These are phyloP conservation scores for Gari tellinella DNA, from an alignment of 2,888 invertebrate species.

Conservation along the genomic window DNA sequence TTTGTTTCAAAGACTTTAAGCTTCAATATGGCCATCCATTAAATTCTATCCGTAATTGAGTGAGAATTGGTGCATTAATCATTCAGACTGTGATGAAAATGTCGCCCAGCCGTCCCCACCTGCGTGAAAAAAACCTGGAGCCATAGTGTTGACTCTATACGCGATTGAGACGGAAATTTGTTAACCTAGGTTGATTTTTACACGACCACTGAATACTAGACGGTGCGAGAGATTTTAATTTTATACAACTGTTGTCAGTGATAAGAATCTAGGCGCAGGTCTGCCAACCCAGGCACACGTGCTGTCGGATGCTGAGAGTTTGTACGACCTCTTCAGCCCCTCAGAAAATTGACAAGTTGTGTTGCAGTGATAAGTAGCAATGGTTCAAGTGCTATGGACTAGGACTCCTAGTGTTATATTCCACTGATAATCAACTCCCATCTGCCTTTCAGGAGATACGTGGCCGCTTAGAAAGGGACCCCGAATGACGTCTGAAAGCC, in stretches of 20 bases:
- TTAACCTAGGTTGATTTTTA: slow-evolving; percentile 70
- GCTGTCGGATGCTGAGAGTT: slow-evolving; percentile 12
- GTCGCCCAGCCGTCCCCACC: slow-evolving; percentile 70
- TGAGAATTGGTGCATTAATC: slow-evolving; percentile 76
- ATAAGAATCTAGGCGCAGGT: slow-evolving; percentile 48
- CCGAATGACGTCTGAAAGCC: slow-evolving; percentile 11
- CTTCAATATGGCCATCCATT: slow-evolving; percentile 72
- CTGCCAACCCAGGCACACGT: slow-evolving; percentile 39
- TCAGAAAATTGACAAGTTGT: slow-evolving; percentile 39
- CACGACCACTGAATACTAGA: slow-evolving; percentile 63
- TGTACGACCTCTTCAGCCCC: slow-evolving; percentile 32
- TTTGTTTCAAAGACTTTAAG: slow-evolving; percentile 57
- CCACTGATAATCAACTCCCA: slow-evolving; percentile 34
- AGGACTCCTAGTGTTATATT: slow-evolving; percentile 19
- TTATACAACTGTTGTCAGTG: slow-evolving; percentile 27
- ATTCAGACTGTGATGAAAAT: slow-evolving; percentile 63
- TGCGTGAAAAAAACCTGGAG: slow-evolving; percentile 69
- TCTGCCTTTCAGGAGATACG: slow-evolving; percentile 23
- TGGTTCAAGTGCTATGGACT: slow-evolving; percentile 18
- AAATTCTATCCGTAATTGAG: slow-evolving; percentile 80
- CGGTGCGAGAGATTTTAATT: slow-evolving; percentile 42
- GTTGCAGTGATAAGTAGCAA: slow-evolving; percentile 58
- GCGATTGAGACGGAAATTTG: slow-evolving; percentile 66
- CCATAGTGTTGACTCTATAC: slow-evolving; percentile 70
- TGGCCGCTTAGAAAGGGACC: slow-evolving; percentile 5